A percentile compares a stretch with the other conserved stretches of the same genome.
These are phyloP conservation scores for Melanotaenia parkinsoni DNA, from an alignment of 2,797 vertebrate species.

Conservation along the genomic window DNA sequence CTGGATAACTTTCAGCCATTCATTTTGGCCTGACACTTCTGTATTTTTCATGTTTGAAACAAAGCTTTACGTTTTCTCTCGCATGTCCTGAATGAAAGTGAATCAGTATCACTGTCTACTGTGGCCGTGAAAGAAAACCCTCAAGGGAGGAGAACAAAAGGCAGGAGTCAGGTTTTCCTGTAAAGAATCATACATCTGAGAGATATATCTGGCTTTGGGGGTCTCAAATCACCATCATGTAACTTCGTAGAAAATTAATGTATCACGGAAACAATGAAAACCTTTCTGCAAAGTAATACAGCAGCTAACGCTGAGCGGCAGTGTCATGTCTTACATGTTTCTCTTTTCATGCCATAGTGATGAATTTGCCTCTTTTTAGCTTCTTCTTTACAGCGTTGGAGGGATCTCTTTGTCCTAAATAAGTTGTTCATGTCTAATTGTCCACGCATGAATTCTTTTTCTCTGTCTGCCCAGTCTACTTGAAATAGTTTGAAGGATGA, in stretches of 20 bases:
- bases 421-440: slow-evolving; percentile 31
- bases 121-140: slow-evolving; percentile 41
- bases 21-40: slow-evolving; percentile 38
- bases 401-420: slow-evolving; percentile 39
- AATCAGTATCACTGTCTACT: slow-evolving; percentile 41
- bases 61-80: slow-evolving; percentile 51
- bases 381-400: slow-evolving; percentile 3
- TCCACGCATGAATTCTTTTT: slow-evolving; percentile 44
- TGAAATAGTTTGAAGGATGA: neutral
- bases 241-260: slow-evolving; percentile 47
- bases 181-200: slow-evolving; percentile 43
- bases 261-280: slow-evolving; percentile 51
- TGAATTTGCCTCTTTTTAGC: slow-evolving; percentile 40
- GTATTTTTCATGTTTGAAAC: slow-evolving; percentile 59
- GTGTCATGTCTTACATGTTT: slow-evolving; percentile 39
- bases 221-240: slow-evolving; percentile 51
- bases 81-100: slow-evolving; percentile 37
- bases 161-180: slow-evolving; percentile 46
- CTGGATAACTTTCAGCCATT: slow-evolving; percentile 43
- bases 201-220: slow-evolving; percentile 44
- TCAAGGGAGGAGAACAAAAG: slow-evolving; percentile 50
- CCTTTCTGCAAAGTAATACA: slow-evolving; percentile 36
- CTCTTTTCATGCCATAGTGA: slow-evolving; percentile 50
- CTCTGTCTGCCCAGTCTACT: slow-evolving; percentile 23
- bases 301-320: slow-evolving; percentile 31